Percentiles rank a stretch among this genome's conserved stretches.
phyloP scores from a whole-genome alignment of 2,797 vertebrate genomes.

The Cirrhinus molitorella region DNA sequence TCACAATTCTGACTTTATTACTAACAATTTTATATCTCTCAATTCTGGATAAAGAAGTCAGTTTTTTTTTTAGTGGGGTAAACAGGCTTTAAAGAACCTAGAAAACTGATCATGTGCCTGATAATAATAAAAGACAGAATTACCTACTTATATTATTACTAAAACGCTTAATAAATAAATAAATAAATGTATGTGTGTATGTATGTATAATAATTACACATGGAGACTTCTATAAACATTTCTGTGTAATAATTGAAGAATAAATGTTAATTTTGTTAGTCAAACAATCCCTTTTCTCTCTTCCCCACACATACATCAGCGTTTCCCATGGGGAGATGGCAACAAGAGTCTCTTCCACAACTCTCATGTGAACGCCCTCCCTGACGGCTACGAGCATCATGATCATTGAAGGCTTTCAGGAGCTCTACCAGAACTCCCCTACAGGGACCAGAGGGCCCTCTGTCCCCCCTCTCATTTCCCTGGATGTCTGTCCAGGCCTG shows the following conservation, averaged over 20 bases:
- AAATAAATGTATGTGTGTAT: too few relatives aligned
- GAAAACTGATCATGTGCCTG: not conserved
- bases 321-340: conserved; percentile 97
- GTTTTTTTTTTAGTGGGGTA: too few relatives aligned
- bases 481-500: conserved; percentile 51
- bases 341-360: conserved; percentile 92
- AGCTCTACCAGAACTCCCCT: conserved; percentile 61
- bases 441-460: conserved; percentile 73
- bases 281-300: not conserved
- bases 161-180: not conserved
- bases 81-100: too few relatives aligned
- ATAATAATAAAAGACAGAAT: not conserved
- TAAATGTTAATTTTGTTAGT: not conserved
- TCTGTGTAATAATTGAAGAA: not conserved
- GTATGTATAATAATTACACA: not conserved
- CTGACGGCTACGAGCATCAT: conserved; percentile 88
- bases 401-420: conserved; percentile 73
- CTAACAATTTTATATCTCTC: too few relatives aligned
- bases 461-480: conserved; percentile 50
- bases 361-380: conserved; percentile 86
- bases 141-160: not conserved
- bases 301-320: conserved; percentile 72
- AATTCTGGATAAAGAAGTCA: too few relatives aligned
- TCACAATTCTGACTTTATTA: too few relatives aligned
- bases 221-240: not conserved